phyloP scores from a whole-genome alignment of 2,113 vertebrate species.

The Macquaria ambigua region DNA sequence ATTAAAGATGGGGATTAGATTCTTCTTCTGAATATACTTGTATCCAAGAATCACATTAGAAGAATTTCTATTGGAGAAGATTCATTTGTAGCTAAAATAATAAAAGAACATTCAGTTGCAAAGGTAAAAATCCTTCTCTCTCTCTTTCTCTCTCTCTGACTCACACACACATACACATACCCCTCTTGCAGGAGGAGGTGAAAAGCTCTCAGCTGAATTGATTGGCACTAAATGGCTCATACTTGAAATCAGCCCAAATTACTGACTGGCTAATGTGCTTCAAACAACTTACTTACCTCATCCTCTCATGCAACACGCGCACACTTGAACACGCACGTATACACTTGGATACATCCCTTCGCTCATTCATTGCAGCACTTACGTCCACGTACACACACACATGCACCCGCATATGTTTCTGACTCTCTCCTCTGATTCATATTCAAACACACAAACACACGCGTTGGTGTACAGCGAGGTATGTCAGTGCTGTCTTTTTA shows the following conservation, averaged over 20 bases:
- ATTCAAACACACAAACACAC: conserved; percentile 7
- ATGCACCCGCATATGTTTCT: conserved; percentile 20
- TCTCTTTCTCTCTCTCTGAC: not conserved
- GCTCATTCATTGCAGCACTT: conserved; percentile 8
- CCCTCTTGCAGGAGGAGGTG: conserved; percentile 37
- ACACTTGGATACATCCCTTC: conserved; percentile 12
- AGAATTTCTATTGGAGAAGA: not conserved
- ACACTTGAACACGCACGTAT: conserved; percentile 45
- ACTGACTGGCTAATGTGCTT: conserved; percentile 66
- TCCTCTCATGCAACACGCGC: conserved; percentile 38
- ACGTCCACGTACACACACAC: not conserved
- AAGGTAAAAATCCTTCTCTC: not conserved
- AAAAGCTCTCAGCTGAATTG: conserved; percentile 73
- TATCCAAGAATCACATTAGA: not conserved
- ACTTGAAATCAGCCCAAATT: conserved; percentile 72
- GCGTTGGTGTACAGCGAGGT: not conserved
- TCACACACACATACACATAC: conserved; percentile 7
- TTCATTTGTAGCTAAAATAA: not conserved
- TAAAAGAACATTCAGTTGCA: not conserved
- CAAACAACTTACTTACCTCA: conserved; percentile 65
- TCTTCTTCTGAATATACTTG: not conserved
- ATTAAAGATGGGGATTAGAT: not conserved
- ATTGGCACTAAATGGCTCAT: conserved; percentile 68
- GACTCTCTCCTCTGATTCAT: conserved; percentile 5
- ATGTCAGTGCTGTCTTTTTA: conserved; percentile 10